Evolutionary conservation across 2,797 vertebrate genomes (phyloP).

Genomic region (Linurgus olivaceus): DNA sequence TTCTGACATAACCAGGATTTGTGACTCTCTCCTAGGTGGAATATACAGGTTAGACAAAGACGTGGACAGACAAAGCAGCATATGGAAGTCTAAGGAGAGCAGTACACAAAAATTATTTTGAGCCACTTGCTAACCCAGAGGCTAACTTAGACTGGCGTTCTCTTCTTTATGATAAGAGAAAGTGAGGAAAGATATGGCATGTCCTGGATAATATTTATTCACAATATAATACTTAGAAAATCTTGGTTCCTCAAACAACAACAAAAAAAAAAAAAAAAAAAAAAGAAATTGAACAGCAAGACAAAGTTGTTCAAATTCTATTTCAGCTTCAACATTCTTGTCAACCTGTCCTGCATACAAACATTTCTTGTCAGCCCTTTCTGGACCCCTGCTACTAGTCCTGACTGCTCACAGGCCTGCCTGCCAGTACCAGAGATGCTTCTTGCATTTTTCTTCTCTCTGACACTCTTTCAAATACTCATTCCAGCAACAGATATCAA

Average conservation of each 20-base stretch:
- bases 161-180: background rate
- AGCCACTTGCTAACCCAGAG: background rate
- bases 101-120: background rate
- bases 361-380: background rate
- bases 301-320: background rate
- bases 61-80: accelerated
- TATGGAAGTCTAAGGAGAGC: background rate
- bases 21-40: background rate
- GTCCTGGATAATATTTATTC: background rate
- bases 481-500: background rate
- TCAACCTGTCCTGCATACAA: background rate
- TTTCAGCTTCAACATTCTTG: background rate
- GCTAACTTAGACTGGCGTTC: background rate
- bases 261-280: background rate
- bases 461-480: background rate
- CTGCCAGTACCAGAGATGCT: background rate
- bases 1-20: background rate
- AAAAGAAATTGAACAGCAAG: background rate
- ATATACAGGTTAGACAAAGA: background rate
- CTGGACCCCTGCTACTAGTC: background rate
- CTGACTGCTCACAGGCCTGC: background rate
- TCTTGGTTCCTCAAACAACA: background rate
- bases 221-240: background rate
- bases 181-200: background rate
- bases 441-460: background rate